Conservation (phyloP, 1,140 invertebrate genomes). For the Nebria ingens region DNA sequence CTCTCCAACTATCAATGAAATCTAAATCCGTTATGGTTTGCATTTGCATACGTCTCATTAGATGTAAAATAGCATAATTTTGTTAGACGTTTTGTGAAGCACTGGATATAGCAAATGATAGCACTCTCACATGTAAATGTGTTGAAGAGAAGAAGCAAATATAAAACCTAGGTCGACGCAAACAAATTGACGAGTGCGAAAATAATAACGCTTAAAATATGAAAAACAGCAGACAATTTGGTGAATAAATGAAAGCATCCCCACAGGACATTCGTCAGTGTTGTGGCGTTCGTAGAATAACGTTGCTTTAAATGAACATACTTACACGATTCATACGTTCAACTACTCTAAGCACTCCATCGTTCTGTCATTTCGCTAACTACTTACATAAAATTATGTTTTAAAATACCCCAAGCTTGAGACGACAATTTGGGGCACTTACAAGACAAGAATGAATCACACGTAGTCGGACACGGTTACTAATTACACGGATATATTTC, state of each 20-base stretch:
- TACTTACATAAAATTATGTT: too few species aligned
- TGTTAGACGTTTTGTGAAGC: background rate
- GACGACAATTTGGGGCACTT: too few species aligned
- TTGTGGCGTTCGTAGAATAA: background rate
- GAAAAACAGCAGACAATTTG: background rate
- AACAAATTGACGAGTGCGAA: background rate
- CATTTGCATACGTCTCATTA: too few species aligned
- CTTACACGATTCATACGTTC: background rate
- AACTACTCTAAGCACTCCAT: background rate
- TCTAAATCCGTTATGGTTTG: too few species aligned
- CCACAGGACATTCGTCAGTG: background rate
- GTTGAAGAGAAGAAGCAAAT: background rate
- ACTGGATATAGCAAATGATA: background rate
- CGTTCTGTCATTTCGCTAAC: background rate
- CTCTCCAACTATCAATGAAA: too few species aligned
- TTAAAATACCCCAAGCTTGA: too few species aligned
- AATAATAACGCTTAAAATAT: background rate
- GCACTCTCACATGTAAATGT: background rate
- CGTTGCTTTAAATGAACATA: background rate
- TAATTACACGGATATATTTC: background rate
- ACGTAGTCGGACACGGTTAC: background rate
- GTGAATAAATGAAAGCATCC: background rate
- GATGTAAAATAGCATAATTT: too few species aligned
- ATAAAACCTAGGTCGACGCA: background rate
- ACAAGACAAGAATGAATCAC: background rate